Conservation (phyloP, 2,113 vertebrate species). For the Antechinus flavipes region DNA sequence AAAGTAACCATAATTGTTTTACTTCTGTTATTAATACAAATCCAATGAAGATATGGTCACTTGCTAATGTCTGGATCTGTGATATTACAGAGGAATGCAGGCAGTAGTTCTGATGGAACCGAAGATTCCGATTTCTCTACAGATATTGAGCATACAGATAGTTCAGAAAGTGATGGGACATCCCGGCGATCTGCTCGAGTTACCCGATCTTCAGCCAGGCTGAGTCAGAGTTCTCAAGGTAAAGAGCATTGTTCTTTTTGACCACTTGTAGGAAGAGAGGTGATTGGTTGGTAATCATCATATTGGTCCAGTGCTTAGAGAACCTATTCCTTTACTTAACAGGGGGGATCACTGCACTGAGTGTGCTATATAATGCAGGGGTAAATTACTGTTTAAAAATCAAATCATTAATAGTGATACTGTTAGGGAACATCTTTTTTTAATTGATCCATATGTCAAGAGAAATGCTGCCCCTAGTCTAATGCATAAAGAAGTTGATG, state of each 20-base stretch:
- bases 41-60: neutral
- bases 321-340: neutral
- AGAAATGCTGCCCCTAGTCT: neutral
- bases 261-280: neutral
- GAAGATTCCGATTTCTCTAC: constrained; percentile 99
- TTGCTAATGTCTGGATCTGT: constrained; percentile 72
- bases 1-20: neutral
- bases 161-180: constrained; percentile 96
- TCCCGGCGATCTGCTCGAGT: constrained; percentile 92
- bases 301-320: constrained; percentile 8
- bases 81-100: constrained; percentile 92
- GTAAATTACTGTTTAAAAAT: neutral
- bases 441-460: neutral
- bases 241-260: neutral
- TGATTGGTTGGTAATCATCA: rapidly evolving
- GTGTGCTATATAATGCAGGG: constrained; percentile 1
- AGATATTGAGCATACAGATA: constrained; percentile 97
- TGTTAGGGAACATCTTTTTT: neutral
- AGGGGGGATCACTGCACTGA: neutral
- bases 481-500: neutral
- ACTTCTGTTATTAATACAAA: constrained; percentile 24
- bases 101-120: constrained; percentile 97
- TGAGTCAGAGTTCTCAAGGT: constrained; percentile 99
- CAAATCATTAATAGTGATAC: constrained; percentile 27
- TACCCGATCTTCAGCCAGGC: constrained; percentile 95